Conservation (phyloP, 2,113 vertebrate genomes). For the Recurvirostra avosetta region DNA sequence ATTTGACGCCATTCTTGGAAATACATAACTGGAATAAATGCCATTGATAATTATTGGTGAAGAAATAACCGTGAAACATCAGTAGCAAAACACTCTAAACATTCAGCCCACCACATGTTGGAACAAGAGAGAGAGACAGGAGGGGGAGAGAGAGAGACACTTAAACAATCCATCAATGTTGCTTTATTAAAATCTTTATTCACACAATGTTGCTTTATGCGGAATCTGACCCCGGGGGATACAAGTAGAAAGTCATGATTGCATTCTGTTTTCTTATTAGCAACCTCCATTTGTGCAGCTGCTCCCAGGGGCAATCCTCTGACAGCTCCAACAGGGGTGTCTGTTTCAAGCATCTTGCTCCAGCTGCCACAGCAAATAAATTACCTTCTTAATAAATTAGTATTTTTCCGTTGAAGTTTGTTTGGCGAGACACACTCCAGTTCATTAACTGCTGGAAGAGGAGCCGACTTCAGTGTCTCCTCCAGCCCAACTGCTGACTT, state of each 20-base stretch:
- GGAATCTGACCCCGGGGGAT: conserved; percentile 56
- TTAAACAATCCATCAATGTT: conserved; percentile 18
- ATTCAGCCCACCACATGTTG: neutral
- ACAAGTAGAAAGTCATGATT: conserved; percentile 52
- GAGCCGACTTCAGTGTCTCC: neutral
- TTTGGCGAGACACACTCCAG: conserved; percentile 49
- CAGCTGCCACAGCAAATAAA: conserved; percentile 68
- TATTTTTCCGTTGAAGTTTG: conserved; percentile 35
- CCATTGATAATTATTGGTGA: neutral
- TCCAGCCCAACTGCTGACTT: neutral
- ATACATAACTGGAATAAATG: fast-evolving
- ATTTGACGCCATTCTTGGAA: neutral
- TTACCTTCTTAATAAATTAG: conserved; percentile 68
- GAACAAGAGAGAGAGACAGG: neutral
- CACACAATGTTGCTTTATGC: conserved; percentile 60
- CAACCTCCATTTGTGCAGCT: conserved; percentile 29
- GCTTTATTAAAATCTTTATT: conserved; percentile 80
- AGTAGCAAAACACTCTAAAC: neutral
- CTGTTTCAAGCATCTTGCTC: conserved; percentile 9
- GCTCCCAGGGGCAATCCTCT: conserved; percentile 48
- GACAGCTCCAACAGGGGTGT: neutral
- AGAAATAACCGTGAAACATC: neutral
- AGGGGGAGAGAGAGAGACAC: neutral
- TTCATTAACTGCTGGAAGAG: conserved; percentile 42
- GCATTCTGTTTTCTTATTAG: conserved; percentile 35